Evolutionary conservation across 2,797 vertebrate species (phyloP).

Genomic region (Columba guinea): DNA sequence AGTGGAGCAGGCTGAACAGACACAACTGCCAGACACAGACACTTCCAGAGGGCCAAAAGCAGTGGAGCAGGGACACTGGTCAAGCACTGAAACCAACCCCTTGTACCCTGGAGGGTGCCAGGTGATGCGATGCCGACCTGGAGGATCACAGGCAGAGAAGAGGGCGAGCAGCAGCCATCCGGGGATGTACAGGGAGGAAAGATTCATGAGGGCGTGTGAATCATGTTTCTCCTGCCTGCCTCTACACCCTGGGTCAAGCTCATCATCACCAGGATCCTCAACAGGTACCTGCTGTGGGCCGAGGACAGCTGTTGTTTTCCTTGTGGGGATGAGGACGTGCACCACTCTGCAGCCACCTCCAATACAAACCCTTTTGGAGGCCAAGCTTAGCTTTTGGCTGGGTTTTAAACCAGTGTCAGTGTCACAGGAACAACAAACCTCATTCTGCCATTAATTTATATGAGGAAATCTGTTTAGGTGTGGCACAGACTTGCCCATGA

Average conservation of each 20-base stretch:
- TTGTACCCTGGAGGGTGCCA: background rate
- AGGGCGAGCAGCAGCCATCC: background rate
- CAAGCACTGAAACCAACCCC: background rate
- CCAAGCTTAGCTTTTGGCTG: background rate
- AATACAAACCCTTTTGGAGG: accelerated
- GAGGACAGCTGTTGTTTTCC: no score
- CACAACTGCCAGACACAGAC: no score
- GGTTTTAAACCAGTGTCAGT: background rate
- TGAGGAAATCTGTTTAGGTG: background rate
- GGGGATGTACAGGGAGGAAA: background rate
- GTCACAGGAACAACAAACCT: accelerated
- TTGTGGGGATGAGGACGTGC: background rate
- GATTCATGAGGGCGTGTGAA: background rate
- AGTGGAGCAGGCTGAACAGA: background rate
- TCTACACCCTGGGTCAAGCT: background rate
- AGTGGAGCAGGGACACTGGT: no score
- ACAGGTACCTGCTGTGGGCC: background rate
- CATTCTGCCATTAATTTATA: background rate
- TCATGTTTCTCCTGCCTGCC: background rate
- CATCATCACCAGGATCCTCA: background rate
- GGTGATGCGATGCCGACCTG: background rate
- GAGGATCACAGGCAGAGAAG: no score
- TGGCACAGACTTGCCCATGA: background rate
- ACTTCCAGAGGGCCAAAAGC: background rate
- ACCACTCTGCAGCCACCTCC: background rate